Evolutionary conservation across 2,888 invertebrate species (phyloP).

Genomic region (Athalia circularis): DNA sequence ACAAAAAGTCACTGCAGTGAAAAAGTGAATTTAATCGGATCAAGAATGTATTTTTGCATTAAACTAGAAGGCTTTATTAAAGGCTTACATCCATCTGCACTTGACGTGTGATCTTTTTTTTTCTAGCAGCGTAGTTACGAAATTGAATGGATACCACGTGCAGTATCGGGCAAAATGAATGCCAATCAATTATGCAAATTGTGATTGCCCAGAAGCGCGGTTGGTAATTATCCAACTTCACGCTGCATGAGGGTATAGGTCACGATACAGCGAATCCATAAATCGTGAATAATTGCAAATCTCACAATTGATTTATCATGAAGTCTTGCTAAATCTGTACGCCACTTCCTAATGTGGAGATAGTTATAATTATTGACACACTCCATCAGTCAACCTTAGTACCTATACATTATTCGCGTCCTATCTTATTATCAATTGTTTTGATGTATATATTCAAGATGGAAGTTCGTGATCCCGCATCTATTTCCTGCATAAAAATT

Average conservation of each 20-base stretch:
- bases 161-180: neutral
- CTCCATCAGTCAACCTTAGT: too few species aligned
- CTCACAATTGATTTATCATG: too few species aligned
- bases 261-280: neutral
- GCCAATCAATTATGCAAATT: slow-evolving; percentile 22
- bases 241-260: neutral
- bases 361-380: too few species aligned
- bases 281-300: neutral
- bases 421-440: neutral
- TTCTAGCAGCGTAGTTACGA: neutral
- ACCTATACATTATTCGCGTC: too few species aligned
- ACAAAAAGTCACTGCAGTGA: too few species aligned
- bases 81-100: neutral
- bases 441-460: neutral
- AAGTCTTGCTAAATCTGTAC: too few species aligned
- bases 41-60: too few species aligned
- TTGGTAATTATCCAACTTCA: neutral
- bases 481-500: neutral
- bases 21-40: too few species aligned
- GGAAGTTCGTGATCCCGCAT: slow-evolving; percentile 30
- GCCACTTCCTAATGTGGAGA: too few species aligned
- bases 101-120: neutral
- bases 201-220: slow-evolving; percentile 2
- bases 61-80: neutral
- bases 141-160: slow-evolving; percentile 8